phyloP scores from a whole-genome alignment of 1,140 invertebrate species.

The Bemisia tabaci region DNA sequence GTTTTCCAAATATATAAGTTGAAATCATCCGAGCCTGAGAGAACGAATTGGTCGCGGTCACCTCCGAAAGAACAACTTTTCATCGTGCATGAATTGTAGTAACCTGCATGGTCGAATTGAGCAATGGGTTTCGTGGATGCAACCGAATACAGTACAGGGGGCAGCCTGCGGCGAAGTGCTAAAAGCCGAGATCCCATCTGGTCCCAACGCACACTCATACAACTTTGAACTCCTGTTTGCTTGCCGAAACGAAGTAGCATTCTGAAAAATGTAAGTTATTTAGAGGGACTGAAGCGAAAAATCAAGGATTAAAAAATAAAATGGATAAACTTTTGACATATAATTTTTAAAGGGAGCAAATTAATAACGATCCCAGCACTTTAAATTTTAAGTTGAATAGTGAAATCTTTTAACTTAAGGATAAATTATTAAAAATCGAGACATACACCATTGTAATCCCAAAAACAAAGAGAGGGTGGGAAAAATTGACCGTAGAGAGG shows the following conservation, averaged over 20 bases:
- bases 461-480: too few species aligned
- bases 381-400: too few species aligned
- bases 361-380: too few species aligned
- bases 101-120: slow-evolving; percentile 81
- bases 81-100: slow-evolving; percentile 94
- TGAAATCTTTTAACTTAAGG: too few species aligned
- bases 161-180: slow-evolving; percentile 65
- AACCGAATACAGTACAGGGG: slow-evolving; percentile 67
- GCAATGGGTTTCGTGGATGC: slow-evolving; percentile 50
- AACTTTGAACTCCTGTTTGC: slow-evolving; percentile 42
- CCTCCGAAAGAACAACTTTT: slow-evolving; percentile 93
- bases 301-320: not conserved
- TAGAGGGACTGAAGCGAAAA: not conserved
- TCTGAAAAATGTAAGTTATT: slow-evolving; percentile 23
- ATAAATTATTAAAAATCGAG: too few species aligned
- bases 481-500: too few species aligned
- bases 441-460: too few species aligned
- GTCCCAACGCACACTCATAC: slow-evolving; percentile 86
- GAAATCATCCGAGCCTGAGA: slow-evolving; percentile 90
- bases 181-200: slow-evolving; percentile 59
- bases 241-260: slow-evolving; percentile 35
- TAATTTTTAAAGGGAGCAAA: too few species aligned
- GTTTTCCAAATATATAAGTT: slow-evolving; percentile 91
- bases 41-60: slow-evolving; percentile 68
- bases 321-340: too few species aligned